These are phyloP conservation scores for Lasioglossum marginatum DNA, from an alignment of 2,888 invertebrate species.

Conservation along the genomic window DNA sequence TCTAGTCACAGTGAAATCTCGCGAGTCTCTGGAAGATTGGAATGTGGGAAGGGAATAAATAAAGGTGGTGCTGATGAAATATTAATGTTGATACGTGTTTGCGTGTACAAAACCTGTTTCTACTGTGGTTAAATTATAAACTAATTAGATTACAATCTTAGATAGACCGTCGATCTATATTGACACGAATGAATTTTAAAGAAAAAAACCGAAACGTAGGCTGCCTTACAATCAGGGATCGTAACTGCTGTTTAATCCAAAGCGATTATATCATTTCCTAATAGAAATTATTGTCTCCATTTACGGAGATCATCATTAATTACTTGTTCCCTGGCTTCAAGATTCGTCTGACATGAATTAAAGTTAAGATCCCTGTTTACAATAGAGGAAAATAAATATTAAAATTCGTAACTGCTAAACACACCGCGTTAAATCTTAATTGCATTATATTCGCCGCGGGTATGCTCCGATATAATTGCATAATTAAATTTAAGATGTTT, in stretches of 20 bases:
- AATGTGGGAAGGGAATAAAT: slow-evolving; percentile 8
- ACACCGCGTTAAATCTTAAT: slow-evolving; percentile 37
- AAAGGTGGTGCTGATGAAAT: slow-evolving; percentile 41
- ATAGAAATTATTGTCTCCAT: neutral
- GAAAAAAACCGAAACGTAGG: slow-evolving; percentile 34
- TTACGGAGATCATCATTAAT: neutral
- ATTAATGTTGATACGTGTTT: slow-evolving; percentile 52
- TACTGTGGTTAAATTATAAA: slow-evolving; percentile 53
- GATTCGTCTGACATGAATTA: neutral
- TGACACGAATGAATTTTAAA: slow-evolving; percentile 34
- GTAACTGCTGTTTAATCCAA: neutral
- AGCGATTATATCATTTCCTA: neutral
- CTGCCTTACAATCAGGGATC: slow-evolving; percentile 49
- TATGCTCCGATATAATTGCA: slow-evolving; percentile 22
- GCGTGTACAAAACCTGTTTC: slow-evolving; percentile 60
- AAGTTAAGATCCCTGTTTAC: slow-evolving; percentile 11
- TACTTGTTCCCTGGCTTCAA: neutral
- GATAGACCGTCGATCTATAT: slow-evolving; percentile 47
- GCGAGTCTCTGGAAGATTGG: slow-evolving; percentile 30
- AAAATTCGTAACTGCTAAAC: slow-evolving; percentile 17
- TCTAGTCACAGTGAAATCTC: slow-evolving; percentile 57
- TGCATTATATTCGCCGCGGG: slow-evolving; percentile 22
- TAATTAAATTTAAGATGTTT: slow-evolving; percentile 41
- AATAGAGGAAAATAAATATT: slow-evolving; percentile 40
- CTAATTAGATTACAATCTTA: slow-evolving; percentile 44